Base-by-base conservation (phyloP, 2,113 vertebrate genomes). In the Argyrosomus japonicus region DNA sequence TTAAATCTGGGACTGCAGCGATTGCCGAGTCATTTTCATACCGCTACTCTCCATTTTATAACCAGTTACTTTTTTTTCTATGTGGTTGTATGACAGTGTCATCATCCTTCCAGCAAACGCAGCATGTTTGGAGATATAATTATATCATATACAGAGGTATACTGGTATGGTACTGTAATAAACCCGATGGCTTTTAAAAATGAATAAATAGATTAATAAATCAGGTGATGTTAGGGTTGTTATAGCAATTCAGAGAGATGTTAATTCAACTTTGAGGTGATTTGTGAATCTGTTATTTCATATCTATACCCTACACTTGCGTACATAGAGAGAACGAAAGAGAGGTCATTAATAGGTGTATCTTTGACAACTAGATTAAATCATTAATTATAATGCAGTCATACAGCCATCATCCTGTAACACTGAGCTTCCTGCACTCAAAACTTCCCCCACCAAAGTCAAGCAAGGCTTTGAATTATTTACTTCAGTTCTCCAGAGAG, bases 381-480 rank as follows among this genome's bases (percentile, higher is more conserved):
- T 19, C 6, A 32, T 40, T 40, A 73, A 84, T 81, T 77, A 57
- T 15, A 71, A 85, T 83, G 68, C 71, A 61, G 18, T 75, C 21
- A 21, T 23, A 43, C 60, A 83, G 48, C 36, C 43, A 63, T 62
- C 58, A 72, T 65, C 77, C 62, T 65, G 54, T 82, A 67, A 75
- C 47, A 62, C 51, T 25, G 68, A 23, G 47, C 70, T 79, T 61
- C 36, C 60, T 53, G 29, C 43, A 40, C 70, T 72, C 65, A 25
- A 69, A 51, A 82, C 48, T 77, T 83, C 51, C 54, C 64, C 23
- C 27, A 64, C 43, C 25, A 85, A 85, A 78, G 53, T 79, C 68
- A 64, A 83, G 81, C 47, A 68, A 63, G 43, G 71, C 29, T 58
- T 79, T 92, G 74, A 90, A 91, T 92, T 73, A 86, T 89, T 92